Base-by-base conservation (phyloP, 2,113 vertebrate genomes). In the Leucosticte australis region DNA sequence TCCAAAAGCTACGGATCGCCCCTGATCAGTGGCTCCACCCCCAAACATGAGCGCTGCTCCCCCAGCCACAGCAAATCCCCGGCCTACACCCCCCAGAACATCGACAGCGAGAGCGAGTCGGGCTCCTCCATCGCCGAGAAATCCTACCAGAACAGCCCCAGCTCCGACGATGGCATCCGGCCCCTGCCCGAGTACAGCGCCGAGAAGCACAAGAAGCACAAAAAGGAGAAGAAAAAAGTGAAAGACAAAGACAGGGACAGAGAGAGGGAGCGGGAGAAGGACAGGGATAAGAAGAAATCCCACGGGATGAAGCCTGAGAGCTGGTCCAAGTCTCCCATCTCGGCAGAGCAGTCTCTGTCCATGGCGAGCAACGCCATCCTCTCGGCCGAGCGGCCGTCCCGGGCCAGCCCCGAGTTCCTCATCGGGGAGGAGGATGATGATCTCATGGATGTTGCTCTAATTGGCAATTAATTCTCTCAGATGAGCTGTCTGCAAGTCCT, bases 181-280 rank as follows among this genome's bases (percentile, higher is more conserved):
- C 97, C 98, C 49, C 96, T 99, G 95, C 98, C 99, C 1, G 98
- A 99, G 30, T 99, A 99, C 79, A 98, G 98, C 52, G 98, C 99
- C 12, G 99, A 99, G 94, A 99, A 99, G 69, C 99, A 99, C 97
- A 99, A 99, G 97, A 99, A 99, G 90, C 99, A 99, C 98, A 99
- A 99, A 97, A 99, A 99, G 83, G 99, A 99, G 94, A 99, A 99
- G 97, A 99, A 99, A 87, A 99, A 99, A 96, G 98, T 99, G 70
- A 99, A 99, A 39, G 99, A 99, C 86, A 98, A 98, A 89, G 98
- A 98, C 35, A 60, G 98, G 78, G 99, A 99, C 27, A 96, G 98
- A 21, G 96, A 97, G 4, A 83, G 99, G 73, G 99, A 99, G 8
- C 96, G 99, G 46, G 99, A 99, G 3, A 97, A 98, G 87, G 99